Evolutionary conservation across 2,888 invertebrate species (phyloP).

Genomic region (Patella caerulea): DNA sequence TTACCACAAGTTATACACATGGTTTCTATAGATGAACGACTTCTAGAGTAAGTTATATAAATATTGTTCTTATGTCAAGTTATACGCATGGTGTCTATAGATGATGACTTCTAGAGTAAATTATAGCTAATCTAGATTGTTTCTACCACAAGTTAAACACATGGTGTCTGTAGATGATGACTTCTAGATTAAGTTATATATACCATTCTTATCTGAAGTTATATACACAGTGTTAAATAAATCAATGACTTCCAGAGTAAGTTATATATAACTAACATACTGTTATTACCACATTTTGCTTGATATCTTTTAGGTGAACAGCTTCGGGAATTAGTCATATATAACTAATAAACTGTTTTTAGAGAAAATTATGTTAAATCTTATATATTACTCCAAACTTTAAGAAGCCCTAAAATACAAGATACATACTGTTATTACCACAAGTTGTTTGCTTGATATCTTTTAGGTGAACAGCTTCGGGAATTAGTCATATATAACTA

Average conservation of each 20-base stretch:
- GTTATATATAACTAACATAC: conserved; percentile 10
- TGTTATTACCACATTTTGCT: no score
- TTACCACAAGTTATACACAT: conserved; percentile 76
- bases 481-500: conserved; percentile 30
- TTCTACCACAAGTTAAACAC: no score
- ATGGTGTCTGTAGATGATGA: neutral
- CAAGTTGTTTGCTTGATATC: no score
- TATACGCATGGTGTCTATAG: no score
- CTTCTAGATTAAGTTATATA: conserved; percentile 32
- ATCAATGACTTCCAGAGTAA: conserved; percentile 37
- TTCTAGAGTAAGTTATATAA: conserved; percentile 37
- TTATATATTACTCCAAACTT: no score
- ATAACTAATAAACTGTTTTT: neutral
- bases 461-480: conserved; percentile 23
- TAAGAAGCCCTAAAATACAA: no score
- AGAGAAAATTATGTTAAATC: no score
- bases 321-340: conserved; percentile 37
- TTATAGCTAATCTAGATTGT: neutral
- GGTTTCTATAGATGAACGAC: conserved; percentile 43
- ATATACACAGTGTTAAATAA: no score
- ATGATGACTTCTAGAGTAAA: conserved; percentile 38
- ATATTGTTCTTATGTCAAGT: neutral
- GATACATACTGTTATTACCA: no score
- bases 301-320: neutral
- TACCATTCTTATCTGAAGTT: no score